Conservation (phyloP, 2,113 vertebrate genomes). For the Salvator merianae region DNA sequence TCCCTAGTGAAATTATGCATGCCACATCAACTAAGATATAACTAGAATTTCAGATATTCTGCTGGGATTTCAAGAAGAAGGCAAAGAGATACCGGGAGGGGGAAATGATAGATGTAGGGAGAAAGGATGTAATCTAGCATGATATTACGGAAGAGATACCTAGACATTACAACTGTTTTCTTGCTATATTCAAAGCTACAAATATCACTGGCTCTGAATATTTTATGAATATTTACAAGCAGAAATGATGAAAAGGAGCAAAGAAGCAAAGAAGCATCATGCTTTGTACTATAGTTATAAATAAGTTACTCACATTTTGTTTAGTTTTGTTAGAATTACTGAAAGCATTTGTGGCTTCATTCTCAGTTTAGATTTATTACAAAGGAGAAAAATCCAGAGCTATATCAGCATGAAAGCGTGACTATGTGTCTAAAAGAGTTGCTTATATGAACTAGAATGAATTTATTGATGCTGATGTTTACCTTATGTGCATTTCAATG, state of each 20-base stretch:
- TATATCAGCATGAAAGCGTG: slow-evolving; percentile 20
- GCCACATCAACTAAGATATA: not conserved
- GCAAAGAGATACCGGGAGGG: not conserved
- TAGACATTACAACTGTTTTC: slow-evolving; percentile 26
- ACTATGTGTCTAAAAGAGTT: not conserved
- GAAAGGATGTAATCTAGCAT: not conserved
- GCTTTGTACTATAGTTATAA: slow-evolving; percentile 55
- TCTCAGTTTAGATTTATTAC: slow-evolving; percentile 38
- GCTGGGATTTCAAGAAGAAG: not conserved
- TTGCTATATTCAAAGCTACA: slow-evolving; percentile 25
- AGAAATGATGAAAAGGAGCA: slow-evolving; percentile 47
- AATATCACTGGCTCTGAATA: slow-evolving; percentile 51
- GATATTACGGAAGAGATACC: slow-evolving; percentile 29
- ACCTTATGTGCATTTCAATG: slow-evolving; percentile 3
- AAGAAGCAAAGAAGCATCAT: slow-evolving; percentile 32
- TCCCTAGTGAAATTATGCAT: not conserved
- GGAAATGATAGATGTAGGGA: not conserved
- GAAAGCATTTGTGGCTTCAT: slow-evolving; percentile 6
- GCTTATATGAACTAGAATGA: not conserved
- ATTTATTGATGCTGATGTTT: slow-evolving; percentile 4
- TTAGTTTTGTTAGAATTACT: slow-evolving; percentile 49
- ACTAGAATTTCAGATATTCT: not conserved
- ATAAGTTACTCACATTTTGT: slow-evolving; percentile 50
- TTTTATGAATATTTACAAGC: slow-evolving; percentile 56
- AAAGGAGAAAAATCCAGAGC: slow-evolving; percentile 27